A percentile compares a stretch with the other conserved stretches of the same genome.
Conservation (phyloP, 2,797 vertebrate genomes). For the Rhynchonycteris naso region DNA sequence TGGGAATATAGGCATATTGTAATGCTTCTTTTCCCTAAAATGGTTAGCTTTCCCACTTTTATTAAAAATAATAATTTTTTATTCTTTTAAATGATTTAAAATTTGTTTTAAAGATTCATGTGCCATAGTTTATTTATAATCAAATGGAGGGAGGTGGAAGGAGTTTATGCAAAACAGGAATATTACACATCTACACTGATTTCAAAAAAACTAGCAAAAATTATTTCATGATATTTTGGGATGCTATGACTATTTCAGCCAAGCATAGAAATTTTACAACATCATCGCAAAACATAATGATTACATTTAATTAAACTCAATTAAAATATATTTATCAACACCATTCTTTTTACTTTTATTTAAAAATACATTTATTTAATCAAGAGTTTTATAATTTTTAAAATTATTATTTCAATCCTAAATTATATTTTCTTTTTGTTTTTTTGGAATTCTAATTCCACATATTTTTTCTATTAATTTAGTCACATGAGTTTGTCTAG, state of each 20-base stretch:
- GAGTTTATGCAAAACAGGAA: neutral
- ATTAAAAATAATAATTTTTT: neutral
- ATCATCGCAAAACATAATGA: neutral
- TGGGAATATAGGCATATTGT: neutral
- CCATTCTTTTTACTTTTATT: neutral
- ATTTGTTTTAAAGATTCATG: neutral
- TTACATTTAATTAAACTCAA: neutral
- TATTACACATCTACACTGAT: neutral
- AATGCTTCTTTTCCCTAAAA: neutral
- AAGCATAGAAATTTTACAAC: neutral
- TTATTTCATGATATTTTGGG: neutral
- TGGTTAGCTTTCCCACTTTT: neutral
- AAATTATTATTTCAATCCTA: neutral
- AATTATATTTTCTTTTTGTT: neutral
- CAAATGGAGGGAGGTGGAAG: neutral
- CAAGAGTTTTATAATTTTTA: neutral
- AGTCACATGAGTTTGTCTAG: neutral
- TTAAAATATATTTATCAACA: neutral
- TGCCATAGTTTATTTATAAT: neutral
- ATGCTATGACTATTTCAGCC: neutral
- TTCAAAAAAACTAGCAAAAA: neutral
- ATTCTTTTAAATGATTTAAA: neutral
- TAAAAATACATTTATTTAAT: neutral
- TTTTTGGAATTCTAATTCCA: neutral
- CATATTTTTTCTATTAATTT: neutral